phyloP scores from a whole-genome alignment of 64 coral and sea anemone genomes.

The Acropora yongei region DNA sequence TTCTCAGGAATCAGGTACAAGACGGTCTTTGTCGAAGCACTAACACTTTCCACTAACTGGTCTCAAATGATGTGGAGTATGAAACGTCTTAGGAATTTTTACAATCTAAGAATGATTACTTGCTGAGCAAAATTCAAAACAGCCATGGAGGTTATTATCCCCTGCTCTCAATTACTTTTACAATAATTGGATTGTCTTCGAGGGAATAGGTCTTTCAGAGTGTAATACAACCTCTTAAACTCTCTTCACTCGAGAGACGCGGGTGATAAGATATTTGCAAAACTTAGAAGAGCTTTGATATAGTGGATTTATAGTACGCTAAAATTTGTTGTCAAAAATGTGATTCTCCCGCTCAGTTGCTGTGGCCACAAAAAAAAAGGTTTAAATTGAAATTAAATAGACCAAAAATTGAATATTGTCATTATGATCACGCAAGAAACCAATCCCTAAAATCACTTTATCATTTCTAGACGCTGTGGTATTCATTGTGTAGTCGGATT shows the following conservation, averaged over 20 bases:
- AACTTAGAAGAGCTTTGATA: too few relatives aligned
- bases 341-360: too few relatives aligned
- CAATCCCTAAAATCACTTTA: too few relatives aligned
- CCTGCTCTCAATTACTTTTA: neutral
- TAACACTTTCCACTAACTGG: neutral
- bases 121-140: slow-evolving; percentile 28
- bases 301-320: too few relatives aligned
- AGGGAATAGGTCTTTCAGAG: neutral
- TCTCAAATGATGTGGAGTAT: neutral
- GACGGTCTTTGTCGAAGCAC: neutral
- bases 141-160: neutral
- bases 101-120: neutral
- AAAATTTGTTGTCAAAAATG: neutral
- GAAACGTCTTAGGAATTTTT: slow-evolving; percentile 1
- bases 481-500: too few relatives aligned
- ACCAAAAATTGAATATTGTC: too few relatives aligned
- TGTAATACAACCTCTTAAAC: too few relatives aligned
- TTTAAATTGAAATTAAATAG: too few relatives aligned
- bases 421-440: too few relatives aligned
- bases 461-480: too few relatives aligned
- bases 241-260: neutral
- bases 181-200: slow-evolving; percentile 15
- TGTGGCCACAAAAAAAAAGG: too few relatives aligned
- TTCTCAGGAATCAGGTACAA: neutral
- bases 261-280: neutral